phyloP scores from a whole-genome alignment of 2,113 vertebrate genomes.

The Hyaena hyaena region DNA sequence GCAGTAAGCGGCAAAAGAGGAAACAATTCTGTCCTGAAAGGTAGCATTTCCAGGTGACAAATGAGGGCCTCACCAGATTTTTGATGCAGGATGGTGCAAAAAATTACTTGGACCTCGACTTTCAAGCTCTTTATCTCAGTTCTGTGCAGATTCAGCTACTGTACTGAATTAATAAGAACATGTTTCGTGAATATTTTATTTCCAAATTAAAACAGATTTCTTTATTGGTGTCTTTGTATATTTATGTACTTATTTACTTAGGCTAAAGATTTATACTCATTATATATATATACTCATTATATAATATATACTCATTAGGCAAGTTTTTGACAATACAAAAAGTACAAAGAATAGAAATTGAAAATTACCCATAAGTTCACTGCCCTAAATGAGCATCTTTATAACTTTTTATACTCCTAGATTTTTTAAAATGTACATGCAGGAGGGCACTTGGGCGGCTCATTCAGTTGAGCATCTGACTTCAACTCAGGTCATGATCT shows the following conservation, averaged over 20 bases:
- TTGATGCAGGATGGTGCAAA: not conserved
- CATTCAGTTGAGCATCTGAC: no score
- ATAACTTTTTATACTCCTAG: not conserved
- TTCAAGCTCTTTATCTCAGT: not conserved
- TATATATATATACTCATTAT: not conserved
- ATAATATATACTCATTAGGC: not conserved
- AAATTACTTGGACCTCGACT: not conserved
- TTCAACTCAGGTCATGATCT: no score
- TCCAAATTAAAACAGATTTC: not conserved
- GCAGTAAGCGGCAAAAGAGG: not conserved
- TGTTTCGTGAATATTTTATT: not conserved
- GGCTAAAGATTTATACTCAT: not conserved
- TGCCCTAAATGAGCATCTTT: not conserved
- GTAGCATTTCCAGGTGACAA: not conserved
- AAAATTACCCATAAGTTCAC: not conserved
- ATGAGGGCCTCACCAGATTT: not conserved
- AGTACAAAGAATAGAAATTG: not conserved
- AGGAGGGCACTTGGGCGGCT: not conserved
- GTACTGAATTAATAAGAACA: not conserved
- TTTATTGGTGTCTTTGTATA: not conserved
- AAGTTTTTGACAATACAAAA: not conserved
- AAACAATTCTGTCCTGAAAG: not conserved
- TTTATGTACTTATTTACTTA: not conserved
- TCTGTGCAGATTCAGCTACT: not conserved
- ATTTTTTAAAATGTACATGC: not conserved